Conservation (phyloP, 2,113 vertebrate genomes). For the Phaethornis superciliosus region DNA sequence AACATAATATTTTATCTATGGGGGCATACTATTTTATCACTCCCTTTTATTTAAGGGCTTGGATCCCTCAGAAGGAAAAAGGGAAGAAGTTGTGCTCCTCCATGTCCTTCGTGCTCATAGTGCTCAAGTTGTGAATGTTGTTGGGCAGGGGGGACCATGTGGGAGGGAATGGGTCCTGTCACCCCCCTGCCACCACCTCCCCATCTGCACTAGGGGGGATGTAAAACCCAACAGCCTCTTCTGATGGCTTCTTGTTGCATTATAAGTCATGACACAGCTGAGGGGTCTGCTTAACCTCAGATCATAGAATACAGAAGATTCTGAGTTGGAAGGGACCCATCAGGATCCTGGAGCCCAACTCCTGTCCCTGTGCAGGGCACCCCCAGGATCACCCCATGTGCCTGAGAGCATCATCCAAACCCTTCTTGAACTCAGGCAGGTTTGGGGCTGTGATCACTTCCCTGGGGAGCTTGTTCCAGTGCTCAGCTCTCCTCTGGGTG, state of each 20-base stretch:
- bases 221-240: background rate
- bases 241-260: accelerated
- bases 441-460: no score
- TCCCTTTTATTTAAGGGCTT: background rate
- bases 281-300: background rate
- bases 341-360: no score
- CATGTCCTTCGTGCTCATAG: accelerated
- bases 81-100: background rate
- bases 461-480: no score
- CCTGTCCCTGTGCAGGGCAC: no score
- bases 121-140: accelerated
- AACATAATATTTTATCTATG: background rate
- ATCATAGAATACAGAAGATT: no score
- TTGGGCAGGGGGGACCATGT: background rate
- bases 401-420: no score
- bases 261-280: accelerated
- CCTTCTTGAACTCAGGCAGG: no score
- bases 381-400: no score
- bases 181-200: background rate
- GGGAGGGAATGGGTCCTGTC: background rate
- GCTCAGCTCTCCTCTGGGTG: no score
- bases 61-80: background rate
- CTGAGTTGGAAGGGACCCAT: no score
- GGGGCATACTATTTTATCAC: accelerated
- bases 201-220: background rate